Evolutionary conservation across 30 jellyfish, hydroid and myxozoan genomes (phyloP).

Genomic region (Aurelia sp.): DNA sequence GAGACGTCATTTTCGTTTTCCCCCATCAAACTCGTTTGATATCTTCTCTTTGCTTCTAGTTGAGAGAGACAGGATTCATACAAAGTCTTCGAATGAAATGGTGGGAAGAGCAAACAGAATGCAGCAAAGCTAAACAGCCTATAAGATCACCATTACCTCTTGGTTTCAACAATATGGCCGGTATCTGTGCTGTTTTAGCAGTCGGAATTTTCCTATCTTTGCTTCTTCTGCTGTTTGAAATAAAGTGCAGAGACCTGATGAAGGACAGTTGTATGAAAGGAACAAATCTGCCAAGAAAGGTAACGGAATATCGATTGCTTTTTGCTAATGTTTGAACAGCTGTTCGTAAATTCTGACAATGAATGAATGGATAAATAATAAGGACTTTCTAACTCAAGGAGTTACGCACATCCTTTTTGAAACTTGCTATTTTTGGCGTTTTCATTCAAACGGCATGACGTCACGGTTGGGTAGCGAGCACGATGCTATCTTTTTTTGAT

Average conservation of each 20-base stretch:
- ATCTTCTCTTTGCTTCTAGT: slow-evolving; percentile 5
- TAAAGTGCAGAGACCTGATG: slow-evolving; percentile 19
- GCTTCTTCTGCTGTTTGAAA: slow-evolving; percentile 50
- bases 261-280: slow-evolving; percentile 19
- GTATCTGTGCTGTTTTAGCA: slow-evolving; percentile 69
- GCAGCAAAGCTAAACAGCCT: slow-evolving; percentile 26
- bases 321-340: no score
- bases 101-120: slow-evolving; percentile 86
- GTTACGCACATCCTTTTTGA: no score
- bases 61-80: slow-evolving; percentile 78
- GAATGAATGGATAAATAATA: no score
- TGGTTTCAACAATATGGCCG: slow-evolving; percentile 66
- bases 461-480: no score
- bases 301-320: background rate
- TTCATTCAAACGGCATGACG: no score
- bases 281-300: slow-evolving; percentile 42
- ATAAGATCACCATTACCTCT: slow-evolving; percentile 46
- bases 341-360: no score
- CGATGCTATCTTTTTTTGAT: no score
- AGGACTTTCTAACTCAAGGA: no score
- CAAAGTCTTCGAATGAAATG: slow-evolving; percentile 84
- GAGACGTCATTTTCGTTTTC: background rate
- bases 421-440: no score
- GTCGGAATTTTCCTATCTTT: slow-evolving; percentile 69
- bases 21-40: no score